Conservation (phyloP, 2,888 invertebrate genomes). For the Neoitamus cyanurus region DNA sequence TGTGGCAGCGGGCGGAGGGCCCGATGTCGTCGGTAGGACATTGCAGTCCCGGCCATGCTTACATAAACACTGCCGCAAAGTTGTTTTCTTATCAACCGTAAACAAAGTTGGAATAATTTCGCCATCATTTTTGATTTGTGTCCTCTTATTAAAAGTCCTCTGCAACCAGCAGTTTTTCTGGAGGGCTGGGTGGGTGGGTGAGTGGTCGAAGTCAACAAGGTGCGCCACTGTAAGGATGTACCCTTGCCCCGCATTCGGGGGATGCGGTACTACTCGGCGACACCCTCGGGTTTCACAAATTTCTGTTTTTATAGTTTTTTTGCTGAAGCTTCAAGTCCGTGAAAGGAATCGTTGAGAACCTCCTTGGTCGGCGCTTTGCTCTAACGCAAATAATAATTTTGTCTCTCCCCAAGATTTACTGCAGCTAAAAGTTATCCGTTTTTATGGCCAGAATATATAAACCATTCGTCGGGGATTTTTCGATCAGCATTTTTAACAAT, state of each 20-base stretch:
- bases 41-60: slow-evolving; percentile 36
- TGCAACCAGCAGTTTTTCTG: slow-evolving; percentile 30
- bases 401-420: not conserved
- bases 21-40: slow-evolving; percentile 2
- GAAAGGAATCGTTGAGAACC: slow-evolving; percentile 12
- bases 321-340: slow-evolving; percentile 30
- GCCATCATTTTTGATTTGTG: slow-evolving; percentile 53
- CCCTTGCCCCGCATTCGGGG: not conserved
- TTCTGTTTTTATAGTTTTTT: slow-evolving; percentile 38
- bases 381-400: slow-evolving; percentile 9
- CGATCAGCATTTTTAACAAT: not conserved
- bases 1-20: not conserved
- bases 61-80: slow-evolving; percentile 49
- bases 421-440: not conserved
- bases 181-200: not conserved
- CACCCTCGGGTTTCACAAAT: slow-evolving; percentile 11
- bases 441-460: slow-evolving; percentile 10
- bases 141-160: slow-evolving; percentile 48
- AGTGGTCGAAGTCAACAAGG: not conserved
- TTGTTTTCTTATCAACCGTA: slow-evolving; percentile 52
- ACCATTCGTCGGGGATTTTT: not conserved
- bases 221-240: not conserved
- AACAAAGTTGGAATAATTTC: slow-evolving; percentile 53
- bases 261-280: not conserved
- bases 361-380: not conserved